Conservation (phyloP, 2,888 invertebrate genomes). For the Sceliomorpha sp. region DNA sequence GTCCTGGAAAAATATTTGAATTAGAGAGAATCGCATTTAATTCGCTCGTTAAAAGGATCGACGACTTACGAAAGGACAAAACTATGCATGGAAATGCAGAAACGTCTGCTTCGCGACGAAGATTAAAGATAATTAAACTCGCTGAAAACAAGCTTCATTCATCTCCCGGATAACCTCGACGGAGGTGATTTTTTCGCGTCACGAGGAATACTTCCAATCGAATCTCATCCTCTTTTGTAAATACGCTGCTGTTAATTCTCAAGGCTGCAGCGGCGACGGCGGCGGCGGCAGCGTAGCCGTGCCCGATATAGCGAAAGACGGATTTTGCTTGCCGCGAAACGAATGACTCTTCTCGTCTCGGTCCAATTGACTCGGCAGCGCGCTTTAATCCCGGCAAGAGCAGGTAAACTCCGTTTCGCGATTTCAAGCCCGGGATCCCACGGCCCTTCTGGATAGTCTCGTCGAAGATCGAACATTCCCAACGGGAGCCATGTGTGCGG, state of each 20-base stretch:
- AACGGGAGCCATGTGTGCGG: constrained; percentile 71
- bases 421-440: constrained; percentile 32
- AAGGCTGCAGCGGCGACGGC: constrained; percentile 42
- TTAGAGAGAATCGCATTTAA: too few species aligned
- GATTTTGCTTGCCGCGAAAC: constrained; percentile 51
- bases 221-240: constrained; percentile 51
- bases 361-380: constrained; percentile 51
- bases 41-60: too few species aligned
- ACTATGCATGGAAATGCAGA: too few species aligned
- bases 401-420: constrained; percentile 54
- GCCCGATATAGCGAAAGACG: constrained; percentile 39
- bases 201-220: constrained; percentile 52
- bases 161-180: constrained; percentile 44
- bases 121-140: constrained; percentile 52
- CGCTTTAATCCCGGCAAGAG: constrained; percentile 55
- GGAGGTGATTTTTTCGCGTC: constrained; percentile 46
- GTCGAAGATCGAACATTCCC: constrained; percentile 66
- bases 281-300: constrained; percentile 21
- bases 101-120: constrained; percentile 37
- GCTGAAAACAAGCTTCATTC: constrained; percentile 51
- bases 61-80: too few species aligned
- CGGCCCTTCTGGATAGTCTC: constrained; percentile 52
- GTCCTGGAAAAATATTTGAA: too few species aligned
- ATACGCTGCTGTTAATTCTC: constrained; percentile 51
- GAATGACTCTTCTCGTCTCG: constrained; percentile 47